A percentile compares a stretch with the other conserved stretches of the same genome.
Conservation (phyloP, 2,888 invertebrate species). For the Cremastinae sp. region DNA sequence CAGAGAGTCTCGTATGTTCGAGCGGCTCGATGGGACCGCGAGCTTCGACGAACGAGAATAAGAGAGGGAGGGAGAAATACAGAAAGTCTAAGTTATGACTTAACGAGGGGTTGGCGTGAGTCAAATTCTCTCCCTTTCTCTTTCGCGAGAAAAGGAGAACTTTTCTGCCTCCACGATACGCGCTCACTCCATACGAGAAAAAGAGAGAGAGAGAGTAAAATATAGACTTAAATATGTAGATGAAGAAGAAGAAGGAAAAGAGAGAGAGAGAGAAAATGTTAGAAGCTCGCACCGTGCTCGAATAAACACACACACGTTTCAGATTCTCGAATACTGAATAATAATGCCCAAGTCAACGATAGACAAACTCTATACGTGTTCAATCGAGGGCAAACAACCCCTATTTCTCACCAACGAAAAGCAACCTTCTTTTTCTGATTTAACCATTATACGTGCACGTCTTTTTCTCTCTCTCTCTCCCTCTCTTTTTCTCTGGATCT, state of each 20-base stretch:
- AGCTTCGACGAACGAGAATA: slow-evolving; percentile 2
- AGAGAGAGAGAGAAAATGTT: slow-evolving; percentile 40
- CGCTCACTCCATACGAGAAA: slow-evolving; percentile 33
- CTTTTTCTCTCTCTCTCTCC: background rate
- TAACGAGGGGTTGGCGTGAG: slow-evolving; percentile 80
- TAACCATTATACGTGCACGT: too few relatives aligned
- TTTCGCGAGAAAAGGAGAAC: slow-evolving; percentile 53
- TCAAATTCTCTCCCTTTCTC: slow-evolving; percentile 35
- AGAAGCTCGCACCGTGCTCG: slow-evolving; percentile 76
- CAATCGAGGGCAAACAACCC: slow-evolving; percentile 55
- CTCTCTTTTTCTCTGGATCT: slow-evolving; percentile 37
- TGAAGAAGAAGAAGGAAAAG: slow-evolving; percentile 13
- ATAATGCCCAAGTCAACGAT: slow-evolving; percentile 28
- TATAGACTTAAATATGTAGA: too few relatives aligned
- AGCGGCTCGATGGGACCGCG: slow-evolving; percentile 15
- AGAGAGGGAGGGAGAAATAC: slow-evolving; percentile 38
- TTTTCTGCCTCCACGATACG: background rate
- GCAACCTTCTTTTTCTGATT: background rate
- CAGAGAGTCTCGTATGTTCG: slow-evolving; percentile 26
- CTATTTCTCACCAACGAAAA: background rate
- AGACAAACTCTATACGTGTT: slow-evolving; percentile 53
- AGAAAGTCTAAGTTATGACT: slow-evolving; percentile 78
- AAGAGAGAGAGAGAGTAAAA: slow-evolving; percentile 30
- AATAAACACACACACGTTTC: slow-evolving; percentile 71
- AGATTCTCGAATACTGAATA: slow-evolving; percentile 72